These are phyloP conservation scores for Gavia stellata DNA, from an alignment of 2,113 vertebrate genomes.

Conservation along the genomic window DNA sequence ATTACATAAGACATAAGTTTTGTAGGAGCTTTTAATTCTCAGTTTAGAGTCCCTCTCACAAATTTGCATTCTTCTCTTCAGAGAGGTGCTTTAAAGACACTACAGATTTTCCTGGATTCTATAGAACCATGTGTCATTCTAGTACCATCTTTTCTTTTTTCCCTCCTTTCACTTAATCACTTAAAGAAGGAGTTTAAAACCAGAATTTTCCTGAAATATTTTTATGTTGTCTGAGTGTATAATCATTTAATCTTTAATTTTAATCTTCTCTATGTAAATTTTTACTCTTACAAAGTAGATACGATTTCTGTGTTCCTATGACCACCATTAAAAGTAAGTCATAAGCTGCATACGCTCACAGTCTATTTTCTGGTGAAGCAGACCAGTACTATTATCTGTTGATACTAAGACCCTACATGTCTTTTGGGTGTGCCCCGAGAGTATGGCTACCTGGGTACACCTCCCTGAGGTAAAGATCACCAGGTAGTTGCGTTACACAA, in stretches of 20 bases:
- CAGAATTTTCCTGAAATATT: not conserved
- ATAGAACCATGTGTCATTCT: not conserved
- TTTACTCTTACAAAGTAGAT: not conserved
- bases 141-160: not conserved
- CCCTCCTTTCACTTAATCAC: not conserved
- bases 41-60: not conserved
- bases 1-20: not conserved
- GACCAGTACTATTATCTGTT: not conserved
- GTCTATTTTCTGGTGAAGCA: not conserved
- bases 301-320: not conserved
- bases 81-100: not conserved
- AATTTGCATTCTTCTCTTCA: not conserved
- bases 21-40: not conserved
- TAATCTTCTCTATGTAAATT: not conserved
- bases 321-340: not conserved
- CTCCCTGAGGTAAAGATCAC: not conserved
- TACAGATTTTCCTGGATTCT: not conserved
- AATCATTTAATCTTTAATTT: not conserved
- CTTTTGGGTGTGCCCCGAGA: not conserved
- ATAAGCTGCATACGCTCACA: not conserved
- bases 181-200: too few species aligned
- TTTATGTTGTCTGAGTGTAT: too few species aligned
- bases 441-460: not conserved
- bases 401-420: rapidly evolving
- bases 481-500: not conserved